These are phyloP conservation scores for Sylvietta virens DNA, from an alignment of 2,113 vertebrate genomes.

Conservation along the genomic window DNA sequence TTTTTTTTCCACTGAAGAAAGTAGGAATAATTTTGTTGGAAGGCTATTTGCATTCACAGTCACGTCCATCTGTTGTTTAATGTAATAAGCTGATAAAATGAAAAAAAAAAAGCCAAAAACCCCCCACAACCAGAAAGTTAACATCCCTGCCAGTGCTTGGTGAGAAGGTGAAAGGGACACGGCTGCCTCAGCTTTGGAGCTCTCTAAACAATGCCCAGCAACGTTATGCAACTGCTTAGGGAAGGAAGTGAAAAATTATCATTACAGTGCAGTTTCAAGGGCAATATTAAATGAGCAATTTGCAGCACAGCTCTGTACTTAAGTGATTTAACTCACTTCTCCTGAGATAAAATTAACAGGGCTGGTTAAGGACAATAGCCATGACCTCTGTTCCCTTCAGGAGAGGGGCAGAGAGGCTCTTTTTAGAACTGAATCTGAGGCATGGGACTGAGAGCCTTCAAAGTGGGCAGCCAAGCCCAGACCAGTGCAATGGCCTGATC, in stretches of 20 bases:
- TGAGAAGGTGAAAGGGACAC: neutral
- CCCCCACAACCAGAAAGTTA: neutral
- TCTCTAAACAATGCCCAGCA: neutral
- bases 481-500: neutral
- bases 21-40: neutral
- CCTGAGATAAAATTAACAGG: neutral
- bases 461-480: neutral
- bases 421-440: neutral
- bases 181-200: neutral
- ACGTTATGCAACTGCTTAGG: slow-evolving; percentile 26
- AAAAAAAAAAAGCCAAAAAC: neutral
- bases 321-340: neutral
- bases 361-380: neutral
- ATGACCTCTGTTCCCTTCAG: neutral
- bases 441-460: neutral
- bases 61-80: neutral
- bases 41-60: neutral
- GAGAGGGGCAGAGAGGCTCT: neutral
- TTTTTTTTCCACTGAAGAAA: neutral
- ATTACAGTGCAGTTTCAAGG: slow-evolving; percentile 29
- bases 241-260: slow-evolving; percentile 53
- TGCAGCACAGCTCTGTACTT: neutral
- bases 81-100: neutral
- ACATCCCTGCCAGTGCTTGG: neutral
- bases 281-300: slow-evolving; percentile 2